Percentiles rank a stretch among this genome's conserved stretches.
Evolutionary conservation across 53 echinoderm and acorn worm genomes (phyloP).

Genomic region (Actinopyga echinites): DNA sequence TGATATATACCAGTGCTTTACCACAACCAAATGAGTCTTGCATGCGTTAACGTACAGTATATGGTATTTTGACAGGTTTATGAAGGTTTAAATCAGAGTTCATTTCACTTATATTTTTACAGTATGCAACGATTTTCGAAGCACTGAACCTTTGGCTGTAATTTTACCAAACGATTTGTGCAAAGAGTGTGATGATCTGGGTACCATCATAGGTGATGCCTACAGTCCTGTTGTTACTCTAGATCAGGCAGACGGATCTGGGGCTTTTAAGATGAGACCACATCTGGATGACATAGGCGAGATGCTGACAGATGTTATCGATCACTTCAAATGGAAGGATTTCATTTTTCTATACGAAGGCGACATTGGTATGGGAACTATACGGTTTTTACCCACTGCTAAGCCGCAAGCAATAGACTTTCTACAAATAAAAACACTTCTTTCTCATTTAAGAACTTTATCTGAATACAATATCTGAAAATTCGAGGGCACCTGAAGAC

Average conservation of each 20-base stretch:
- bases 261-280: constrained; percentile 66
- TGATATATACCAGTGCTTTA: too few relatives aligned
- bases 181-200: constrained; percentile 52
- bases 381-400: too few relatives aligned
- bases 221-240: constrained; percentile 54
- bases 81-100: too few relatives aligned
- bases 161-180: constrained; percentile 70
- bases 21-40: too few relatives aligned
- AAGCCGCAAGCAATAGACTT: too few relatives aligned
- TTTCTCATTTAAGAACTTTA: too few relatives aligned
- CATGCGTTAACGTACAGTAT: too few relatives aligned
- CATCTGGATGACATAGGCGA: constrained; percentile 44
- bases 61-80: too few relatives aligned
- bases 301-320: constrained; percentile 53
- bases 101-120: not conserved
- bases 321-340: constrained; percentile 56
- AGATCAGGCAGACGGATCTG: constrained; percentile 58
- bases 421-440: too few relatives aligned
- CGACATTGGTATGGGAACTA: constrained; percentile 56
- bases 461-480: too few relatives aligned
- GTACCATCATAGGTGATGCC: constrained; percentile 57
- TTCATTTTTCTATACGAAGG: constrained; percentile 59
- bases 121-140: constrained; percentile 52
- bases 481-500: too few relatives aligned
- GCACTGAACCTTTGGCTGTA: constrained; percentile 58